Percentiles rank a stretch among this genome's conserved stretches.
Conservation (phyloP, 1,140 invertebrate species). For the Aphis craccivora region DNA sequence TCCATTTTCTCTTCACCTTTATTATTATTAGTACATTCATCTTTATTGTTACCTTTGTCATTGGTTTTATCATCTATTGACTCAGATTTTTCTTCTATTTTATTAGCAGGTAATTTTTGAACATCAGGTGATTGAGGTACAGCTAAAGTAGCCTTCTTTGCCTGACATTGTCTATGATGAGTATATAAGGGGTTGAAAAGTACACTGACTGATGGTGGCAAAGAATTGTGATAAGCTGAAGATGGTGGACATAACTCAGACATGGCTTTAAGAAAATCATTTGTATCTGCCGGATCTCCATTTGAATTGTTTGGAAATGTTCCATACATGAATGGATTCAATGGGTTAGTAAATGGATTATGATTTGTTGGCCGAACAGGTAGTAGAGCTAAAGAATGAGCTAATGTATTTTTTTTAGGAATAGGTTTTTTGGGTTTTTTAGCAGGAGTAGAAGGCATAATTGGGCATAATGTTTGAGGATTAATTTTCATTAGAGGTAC, state of each 20-base stretch:
- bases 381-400: conserved; percentile 30
- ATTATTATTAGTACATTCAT: conserved; percentile 56
- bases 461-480: conserved; percentile 70
- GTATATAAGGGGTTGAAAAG: conserved; percentile 61
- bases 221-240: conserved; percentile 61
- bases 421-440: conserved; percentile 45
- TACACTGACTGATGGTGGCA: conserved; percentile 62
- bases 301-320: conserved; percentile 34
- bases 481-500: conserved; percentile 70
- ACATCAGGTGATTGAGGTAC: conserved; percentile 58
- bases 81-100: conserved; percentile 24
- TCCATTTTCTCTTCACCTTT: conserved; percentile 45
- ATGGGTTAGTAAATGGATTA: conserved; percentile 58
- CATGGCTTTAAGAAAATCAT: conserved; percentile 62
- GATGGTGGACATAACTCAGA: conserved; percentile 59
- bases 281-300: neutral
- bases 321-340: conserved; percentile 56
- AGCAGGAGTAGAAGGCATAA: conserved; percentile 61
- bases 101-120: conserved; percentile 60
- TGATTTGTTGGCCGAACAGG: conserved; percentile 43
- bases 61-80: neutral
- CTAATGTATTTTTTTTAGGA: conserved; percentile 46
- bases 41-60: neutral
- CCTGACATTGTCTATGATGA: conserved; percentile 56
- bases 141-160: conserved; percentile 46